Base-by-base conservation (phyloP, 2,888 invertebrate genomes). In the Eupithecia insigniata region DNA sequence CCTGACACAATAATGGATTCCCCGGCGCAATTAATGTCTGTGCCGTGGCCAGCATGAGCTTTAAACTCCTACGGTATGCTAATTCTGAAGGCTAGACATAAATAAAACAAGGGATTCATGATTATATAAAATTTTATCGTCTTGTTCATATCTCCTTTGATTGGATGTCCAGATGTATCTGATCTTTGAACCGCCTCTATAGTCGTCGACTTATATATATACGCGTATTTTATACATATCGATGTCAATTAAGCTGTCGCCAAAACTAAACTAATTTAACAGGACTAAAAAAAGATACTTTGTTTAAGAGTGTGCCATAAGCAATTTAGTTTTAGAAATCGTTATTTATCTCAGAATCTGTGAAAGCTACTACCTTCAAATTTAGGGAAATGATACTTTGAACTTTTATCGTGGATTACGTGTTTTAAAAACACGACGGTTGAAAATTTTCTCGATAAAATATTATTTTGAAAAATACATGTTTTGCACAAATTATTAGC, bases 1-100 rank as follows among this genome's bases (percentile, higher is more conserved):
- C 78, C 78, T 80, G 80, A 81, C 81, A 83, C 81, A 83, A 83
- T 83, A 83, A 83, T 82, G 76, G 76, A 71, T 77, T 69, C 71
- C 74, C 78, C 70, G 69, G 46, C 72, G 76, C 75, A 76, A 77
- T 74, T 72, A 75, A 74, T 71, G 72, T 72, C 71, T 55, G 72
- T 51, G 58, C 62, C 69, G 72, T 70, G 72, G 62, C 67, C 67
- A 34, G 70, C 66, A 71, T 76, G 73, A 69, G 65, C 64, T 66
- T 51, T 69, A 69, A 61, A 62, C 55, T 58, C 67, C 71, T 67
- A 60, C 61, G 64, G 69, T 71, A 71, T 74, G 74, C 28, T 64
- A 68, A 74, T 71, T 64, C 34, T 36, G 66, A 74, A 66, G 61
- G 66, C 71, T 69, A 71, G 71, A 71, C 71, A 67, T 71, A 67